phyloP scores from a whole-genome alignment of 2,888 invertebrate species.

The Agapostemon virescens region DNA sequence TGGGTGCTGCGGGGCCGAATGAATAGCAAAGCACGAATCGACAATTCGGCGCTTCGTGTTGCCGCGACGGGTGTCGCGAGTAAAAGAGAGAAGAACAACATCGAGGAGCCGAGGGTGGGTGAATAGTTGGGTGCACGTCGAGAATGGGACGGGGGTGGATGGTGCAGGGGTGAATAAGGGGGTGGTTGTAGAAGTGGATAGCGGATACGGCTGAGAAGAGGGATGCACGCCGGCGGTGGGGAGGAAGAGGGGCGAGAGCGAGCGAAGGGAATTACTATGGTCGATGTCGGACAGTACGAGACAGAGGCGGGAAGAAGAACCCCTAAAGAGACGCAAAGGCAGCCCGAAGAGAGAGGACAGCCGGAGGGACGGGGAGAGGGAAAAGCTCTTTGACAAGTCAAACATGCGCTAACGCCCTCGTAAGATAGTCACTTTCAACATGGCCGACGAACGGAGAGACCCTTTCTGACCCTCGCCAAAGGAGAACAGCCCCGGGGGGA shows the following conservation, averaged over 20 bases:
- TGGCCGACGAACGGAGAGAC: constrained; percentile 58
- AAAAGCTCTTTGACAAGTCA: constrained; percentile 71
- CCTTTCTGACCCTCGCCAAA: constrained; percentile 61
- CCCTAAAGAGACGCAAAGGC: constrained; percentile 60
- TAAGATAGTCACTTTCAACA: constrained; percentile 65
- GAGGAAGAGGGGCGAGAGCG: neutral
- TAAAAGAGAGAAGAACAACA: constrained; percentile 41
- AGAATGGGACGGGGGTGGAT: neutral
- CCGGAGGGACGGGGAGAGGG: constrained; percentile 24
- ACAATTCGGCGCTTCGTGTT: constrained; percentile 49
- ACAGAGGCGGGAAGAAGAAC: constrained; percentile 58
- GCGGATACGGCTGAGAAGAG: constrained; percentile 20
- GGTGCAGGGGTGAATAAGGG: neutral
- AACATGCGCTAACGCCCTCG: constrained; percentile 71
- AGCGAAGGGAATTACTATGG: constrained; percentile 57
- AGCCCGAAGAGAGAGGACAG: constrained; percentile 26
- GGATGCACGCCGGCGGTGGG: neutral
- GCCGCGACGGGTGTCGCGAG: constrained; percentile 36
- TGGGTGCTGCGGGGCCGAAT: neutral
- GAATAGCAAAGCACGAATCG: constrained; percentile 51
- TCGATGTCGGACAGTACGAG: constrained; percentile 59
- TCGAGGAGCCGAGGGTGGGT: neutral
- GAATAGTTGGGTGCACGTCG: constrained; percentile 16
- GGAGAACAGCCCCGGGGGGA: constrained; percentile 51
- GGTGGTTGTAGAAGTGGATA: constrained; percentile 2